Percentiles rank a stretch among this genome's conserved stretches.
Conservation (phyloP, 2,797 vertebrate species). For the Anomalospiza imberbis region DNA sequence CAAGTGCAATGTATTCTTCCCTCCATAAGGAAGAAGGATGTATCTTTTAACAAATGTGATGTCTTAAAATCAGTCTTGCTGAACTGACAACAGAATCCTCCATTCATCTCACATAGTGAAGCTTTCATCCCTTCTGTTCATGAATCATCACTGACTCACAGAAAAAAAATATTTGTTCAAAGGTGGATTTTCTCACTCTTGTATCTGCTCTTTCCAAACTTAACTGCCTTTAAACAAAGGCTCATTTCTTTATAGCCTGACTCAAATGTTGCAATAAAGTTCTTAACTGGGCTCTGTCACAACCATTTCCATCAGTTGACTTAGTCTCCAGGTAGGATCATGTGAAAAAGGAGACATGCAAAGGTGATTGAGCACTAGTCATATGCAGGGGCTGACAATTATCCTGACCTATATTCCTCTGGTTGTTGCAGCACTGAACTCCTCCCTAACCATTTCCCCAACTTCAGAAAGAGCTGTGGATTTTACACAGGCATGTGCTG, state of each 20-base stretch:
- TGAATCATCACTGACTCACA: background rate
- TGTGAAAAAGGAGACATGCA: background rate
- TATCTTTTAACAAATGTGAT: background rate
- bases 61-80: background rate
- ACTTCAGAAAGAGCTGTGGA: background rate
- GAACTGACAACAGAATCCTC: background rate
- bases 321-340: background rate
- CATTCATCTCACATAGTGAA: background rate
- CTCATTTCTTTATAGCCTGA: background rate
- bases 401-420: background rate
- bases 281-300: background rate
- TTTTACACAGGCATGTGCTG: background rate
- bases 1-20: background rate
- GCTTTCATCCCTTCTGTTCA: background rate
- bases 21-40: background rate
- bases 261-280: background rate
- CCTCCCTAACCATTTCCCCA: background rate
- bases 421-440: background rate
- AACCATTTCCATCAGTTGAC: background rate
- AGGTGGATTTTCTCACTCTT: background rate
- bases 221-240: slow-evolving; percentile 13
- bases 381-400: background rate
- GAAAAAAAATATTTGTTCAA: slow-evolving; percentile 7
- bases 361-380: background rate
- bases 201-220: background rate